Evolutionary conservation across 37 sponge, comb jelly and placozoan species (phyloP), one percentile per base, ranked within the genome.

Genomic region (Beroe forskalii): DNA sequence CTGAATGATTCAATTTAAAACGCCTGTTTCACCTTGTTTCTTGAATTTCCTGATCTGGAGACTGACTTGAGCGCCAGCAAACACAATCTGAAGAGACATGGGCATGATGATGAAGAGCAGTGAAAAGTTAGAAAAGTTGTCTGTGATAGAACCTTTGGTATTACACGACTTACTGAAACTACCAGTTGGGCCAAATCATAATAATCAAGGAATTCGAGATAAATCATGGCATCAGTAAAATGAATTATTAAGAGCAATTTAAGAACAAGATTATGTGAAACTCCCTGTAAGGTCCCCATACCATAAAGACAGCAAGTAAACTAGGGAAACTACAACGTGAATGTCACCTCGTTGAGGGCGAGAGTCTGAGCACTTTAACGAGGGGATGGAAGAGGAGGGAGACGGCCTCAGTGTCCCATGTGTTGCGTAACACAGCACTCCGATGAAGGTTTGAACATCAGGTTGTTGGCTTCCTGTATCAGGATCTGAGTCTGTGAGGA

Each of bases 371-470:
- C 12, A 44, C 39, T 55, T 37, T 40, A 43, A 32, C 43, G 40
- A 22, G 60, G 86, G 20, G 91, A 62, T 20, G 91, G 62, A 62
- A 91, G 89, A 42, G 63, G 90, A 76, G 89, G 76, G 36, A 33
- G 76, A 89, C n/a, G 92, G 72, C 42, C 67, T 60, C 0, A 62
- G 90, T 30, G 48, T 44, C 2, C 25, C 76, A 19, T 90, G 90
- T 24, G 62, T n/a, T n/a, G 91, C 94, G 90, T 94, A 89, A 67
- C 97, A 95, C 24, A 97, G 89, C 17, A 95, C 62, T 0, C 96
- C 92, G 40, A 91, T 90, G 90, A 95, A 95, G 96, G 95, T 41
- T 95, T 95, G 43, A 94, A 93, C 48, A 93, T 80, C 48, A 97
- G 89, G 20, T 91, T 17, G 32, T 90, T 93, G 0, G 93, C 89